phyloP scores from a whole-genome alignment of 2,888 invertebrate genomes.

The Cordilura impudica region DNA sequence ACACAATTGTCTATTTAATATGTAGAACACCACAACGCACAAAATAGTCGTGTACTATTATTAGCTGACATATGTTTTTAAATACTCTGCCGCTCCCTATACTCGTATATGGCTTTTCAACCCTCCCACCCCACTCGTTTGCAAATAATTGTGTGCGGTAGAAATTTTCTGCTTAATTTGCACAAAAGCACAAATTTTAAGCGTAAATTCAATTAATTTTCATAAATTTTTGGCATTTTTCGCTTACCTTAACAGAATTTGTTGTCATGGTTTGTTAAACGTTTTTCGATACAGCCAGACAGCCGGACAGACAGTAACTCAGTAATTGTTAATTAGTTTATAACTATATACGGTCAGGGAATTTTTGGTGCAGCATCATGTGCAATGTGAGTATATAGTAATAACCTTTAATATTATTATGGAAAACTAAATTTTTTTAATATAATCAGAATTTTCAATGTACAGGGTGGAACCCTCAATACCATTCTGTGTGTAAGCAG shows the following conservation, averaged over 20 bases:
- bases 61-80: conserved; percentile 45
- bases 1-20: not conserved
- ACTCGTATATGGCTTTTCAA: not conserved
- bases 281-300: not conserved
- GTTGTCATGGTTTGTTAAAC: conserved; percentile 52
- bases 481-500: too few relatives aligned
- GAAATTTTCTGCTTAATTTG: conserved; percentile 57
- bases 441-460: too few relatives aligned
- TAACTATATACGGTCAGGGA: not conserved
- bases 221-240: conserved; percentile 47
- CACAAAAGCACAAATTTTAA: conserved; percentile 51
- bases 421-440: not conserved
- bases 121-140: not conserved
- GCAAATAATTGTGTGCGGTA: not conserved
- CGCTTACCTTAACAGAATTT: conserved; percentile 50
- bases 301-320: not conserved
- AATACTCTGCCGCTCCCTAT: not conserved
- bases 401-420: conserved; percentile 12
- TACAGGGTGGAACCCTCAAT: too few relatives aligned
- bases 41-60: conserved; percentile 24
- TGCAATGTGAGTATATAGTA: not conserved
- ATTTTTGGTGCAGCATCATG: not conserved
- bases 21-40: not conserved
- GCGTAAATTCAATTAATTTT: conserved; percentile 56
- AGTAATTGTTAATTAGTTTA: conserved; percentile 47